phyloP scores from a whole-genome alignment of 1,140 invertebrate species.

The Lerema accius region DNA sequence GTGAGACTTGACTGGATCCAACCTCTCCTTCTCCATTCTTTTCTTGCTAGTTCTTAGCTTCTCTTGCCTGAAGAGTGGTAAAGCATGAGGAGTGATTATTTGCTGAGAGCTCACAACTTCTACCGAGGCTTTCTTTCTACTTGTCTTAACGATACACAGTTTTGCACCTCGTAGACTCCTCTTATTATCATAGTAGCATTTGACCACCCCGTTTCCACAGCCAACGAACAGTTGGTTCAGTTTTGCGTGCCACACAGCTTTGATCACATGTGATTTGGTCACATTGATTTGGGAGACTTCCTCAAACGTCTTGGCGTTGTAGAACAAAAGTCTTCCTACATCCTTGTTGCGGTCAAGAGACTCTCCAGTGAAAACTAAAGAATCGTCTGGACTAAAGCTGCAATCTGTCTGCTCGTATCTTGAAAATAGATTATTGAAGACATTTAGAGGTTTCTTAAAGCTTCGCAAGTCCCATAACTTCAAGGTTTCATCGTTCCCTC shows the following conservation, averaged over 20 bases:
- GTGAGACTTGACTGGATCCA: conserved; percentile 96
- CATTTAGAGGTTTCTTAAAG: conserved; percentile 91
- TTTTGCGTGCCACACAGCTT: conserved; percentile 97
- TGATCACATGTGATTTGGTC: conserved; percentile 92
- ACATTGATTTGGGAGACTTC: conserved; percentile 89
- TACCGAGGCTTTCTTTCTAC: conserved; percentile 90
- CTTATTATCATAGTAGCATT: conserved; percentile 95
- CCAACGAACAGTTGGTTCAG: conserved; percentile 98
- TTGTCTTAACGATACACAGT: conserved; percentile 93
- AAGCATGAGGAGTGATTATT: conserved; percentile 98
- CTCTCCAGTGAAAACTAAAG: conserved; percentile 93
- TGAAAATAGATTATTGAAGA: conserved; percentile 89
- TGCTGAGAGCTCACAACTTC: conserved; percentile 95
- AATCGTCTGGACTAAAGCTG: conserved; percentile 97
- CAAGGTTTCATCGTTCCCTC: conserved; percentile 95
- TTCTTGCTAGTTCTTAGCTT: conserved; percentile 94
- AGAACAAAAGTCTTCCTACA: conserved; percentile 91
- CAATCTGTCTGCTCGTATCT: conserved; percentile 96
- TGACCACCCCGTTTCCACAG: conserved; percentile 95
- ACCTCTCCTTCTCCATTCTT: conserved; percentile 94
- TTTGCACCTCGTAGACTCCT: conserved; percentile 95
- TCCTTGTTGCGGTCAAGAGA: conserved; percentile 89
- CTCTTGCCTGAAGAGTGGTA: conserved; percentile 97
- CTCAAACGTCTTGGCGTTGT: conserved; percentile 91
- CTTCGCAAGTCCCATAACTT: conserved; percentile 96